Evolutionary conservation across 1,140 invertebrate genomes (phyloP), one percentile per base, ranked within the genome.

Genomic region (Heliconius himera): DNA sequence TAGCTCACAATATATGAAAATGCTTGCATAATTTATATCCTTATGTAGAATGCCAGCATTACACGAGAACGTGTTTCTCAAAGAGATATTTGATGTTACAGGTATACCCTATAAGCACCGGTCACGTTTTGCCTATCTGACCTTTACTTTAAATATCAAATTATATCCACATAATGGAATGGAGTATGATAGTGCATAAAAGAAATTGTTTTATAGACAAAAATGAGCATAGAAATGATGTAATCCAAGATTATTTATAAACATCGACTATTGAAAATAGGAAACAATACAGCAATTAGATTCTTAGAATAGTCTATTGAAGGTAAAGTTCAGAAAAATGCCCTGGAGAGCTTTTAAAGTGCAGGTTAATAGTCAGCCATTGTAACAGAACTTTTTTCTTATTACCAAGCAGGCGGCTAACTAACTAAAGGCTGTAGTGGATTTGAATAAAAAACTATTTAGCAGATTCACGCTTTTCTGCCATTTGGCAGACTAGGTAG

Each of bases 141-240:
- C 74, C 74, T 76, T 76, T 80, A 73, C 46, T 26, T 79, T 75
- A 49, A 72, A 79, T 79, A 70, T 75, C 73, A 75, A 22, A 71
- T 38, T 56, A 54, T 56, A 75, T 51, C 22, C 46, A 70, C 54
- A 74, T 72, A 8, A 38, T 66, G 60, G 60, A 26, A 66, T 16
- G 60, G 8, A 66, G 11, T 29, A 66, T 29, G 22, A 66, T 29
- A 16, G 11, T 66, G 22, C 1, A 26, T 11, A 66, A 26, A 13
- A 26, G 22, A 66, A 66, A 66, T 66, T 66, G 60, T 66, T 66
- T 66, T 29, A 29, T 29, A 16, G 8, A 66, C 11, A 66, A 8
- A 26, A 11, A 26, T 22, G 26, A 26, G 9, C 9, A 66, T 29
- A 66, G 60, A 66, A 66, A 66, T 66, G 60, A 66, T 66, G 26